Percentiles rank a stretch among this genome's conserved stretches.
These are phyloP conservation scores for Elgaria multicarinata DNA, from an alignment of 2,113 vertebrate species.

Conservation along the genomic window DNA sequence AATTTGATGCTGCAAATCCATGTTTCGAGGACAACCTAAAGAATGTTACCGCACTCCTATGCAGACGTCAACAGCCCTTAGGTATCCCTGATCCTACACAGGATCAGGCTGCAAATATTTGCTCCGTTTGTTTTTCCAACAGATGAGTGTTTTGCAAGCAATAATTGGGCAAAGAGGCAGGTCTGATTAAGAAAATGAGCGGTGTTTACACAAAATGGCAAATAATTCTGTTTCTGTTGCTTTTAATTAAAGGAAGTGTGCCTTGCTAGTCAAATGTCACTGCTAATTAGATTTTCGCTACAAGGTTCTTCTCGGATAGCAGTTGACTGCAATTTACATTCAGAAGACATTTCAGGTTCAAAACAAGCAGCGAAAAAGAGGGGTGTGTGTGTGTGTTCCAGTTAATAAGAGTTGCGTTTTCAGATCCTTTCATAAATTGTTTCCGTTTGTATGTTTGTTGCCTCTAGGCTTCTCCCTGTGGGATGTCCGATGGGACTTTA, in stretches of 20 bases:
- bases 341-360: background rate
- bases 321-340: background rate
- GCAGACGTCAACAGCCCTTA: background rate
- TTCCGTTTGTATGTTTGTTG: background rate
- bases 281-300: background rate
- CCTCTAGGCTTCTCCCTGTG: background rate
- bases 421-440: background rate
- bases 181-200: conserved; percentile 16
- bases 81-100: too few relatives aligned
- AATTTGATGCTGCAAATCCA: too few relatives aligned
- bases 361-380: background rate
- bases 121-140: background rate
- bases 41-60: background rate
- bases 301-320: background rate
- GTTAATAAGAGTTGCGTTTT: background rate
- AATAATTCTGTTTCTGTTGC: conserved; percentile 11
- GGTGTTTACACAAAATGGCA: background rate
- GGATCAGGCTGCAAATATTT: background rate
- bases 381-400: background rate
- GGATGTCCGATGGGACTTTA: background rate
- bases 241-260: conserved; percentile 23
- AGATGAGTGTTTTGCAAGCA: background rate
- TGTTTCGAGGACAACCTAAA: background rate
- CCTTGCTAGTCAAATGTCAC: conserved; percentile 25
- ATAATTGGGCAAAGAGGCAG: conserved; percentile 13